These are phyloP conservation scores for Lepisosteus oculatus DNA, from an alignment of 2,113 vertebrate genomes.

Conservation along the genomic window DNA sequence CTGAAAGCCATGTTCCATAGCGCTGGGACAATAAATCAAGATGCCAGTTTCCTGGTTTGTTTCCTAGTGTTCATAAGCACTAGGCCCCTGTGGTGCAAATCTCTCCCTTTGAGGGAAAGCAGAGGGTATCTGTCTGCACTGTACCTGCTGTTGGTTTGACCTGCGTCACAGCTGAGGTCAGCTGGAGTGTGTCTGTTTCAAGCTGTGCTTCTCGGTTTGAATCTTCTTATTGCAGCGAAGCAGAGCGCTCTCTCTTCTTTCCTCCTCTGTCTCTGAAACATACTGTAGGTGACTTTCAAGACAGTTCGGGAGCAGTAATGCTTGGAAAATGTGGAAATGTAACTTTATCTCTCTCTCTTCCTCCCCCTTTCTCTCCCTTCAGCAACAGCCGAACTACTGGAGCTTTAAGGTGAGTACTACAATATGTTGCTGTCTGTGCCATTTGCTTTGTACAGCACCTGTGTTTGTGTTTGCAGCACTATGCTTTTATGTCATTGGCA, in stretches of 20 bases:
- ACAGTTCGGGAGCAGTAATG: neutral
- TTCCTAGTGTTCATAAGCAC: no score
- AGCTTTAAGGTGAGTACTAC: conserved; percentile 96
- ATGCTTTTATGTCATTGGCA: neutral
- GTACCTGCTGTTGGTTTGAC: no score
- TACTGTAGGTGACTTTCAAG: neutral
- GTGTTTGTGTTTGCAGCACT: conserved; percentile 16
- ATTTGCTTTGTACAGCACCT: conserved; percentile 20
- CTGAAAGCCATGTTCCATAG: no score
- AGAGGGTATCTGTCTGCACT: no score
- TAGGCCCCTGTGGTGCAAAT: no score
- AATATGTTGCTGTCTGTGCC: conserved; percentile 46
- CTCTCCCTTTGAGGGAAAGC: no score
- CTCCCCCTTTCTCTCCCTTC: conserved; percentile 24
- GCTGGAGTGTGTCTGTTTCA: no score
- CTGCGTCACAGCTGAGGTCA: no score
- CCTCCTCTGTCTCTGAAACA: conserved; percentile 1
- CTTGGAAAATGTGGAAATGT: conserved; percentile 40
- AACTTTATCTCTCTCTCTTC: conserved; percentile 41
- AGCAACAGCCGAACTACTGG: conserved; percentile 97
- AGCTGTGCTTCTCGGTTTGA: no score
- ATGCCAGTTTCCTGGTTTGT: no score
- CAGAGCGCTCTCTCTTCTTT: neutral
- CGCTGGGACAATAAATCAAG: no score
- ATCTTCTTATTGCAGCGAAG: no score